phyloP scores from a whole-genome alignment of 1,140 invertebrate species.

The Araneus ventricosus region DNA sequence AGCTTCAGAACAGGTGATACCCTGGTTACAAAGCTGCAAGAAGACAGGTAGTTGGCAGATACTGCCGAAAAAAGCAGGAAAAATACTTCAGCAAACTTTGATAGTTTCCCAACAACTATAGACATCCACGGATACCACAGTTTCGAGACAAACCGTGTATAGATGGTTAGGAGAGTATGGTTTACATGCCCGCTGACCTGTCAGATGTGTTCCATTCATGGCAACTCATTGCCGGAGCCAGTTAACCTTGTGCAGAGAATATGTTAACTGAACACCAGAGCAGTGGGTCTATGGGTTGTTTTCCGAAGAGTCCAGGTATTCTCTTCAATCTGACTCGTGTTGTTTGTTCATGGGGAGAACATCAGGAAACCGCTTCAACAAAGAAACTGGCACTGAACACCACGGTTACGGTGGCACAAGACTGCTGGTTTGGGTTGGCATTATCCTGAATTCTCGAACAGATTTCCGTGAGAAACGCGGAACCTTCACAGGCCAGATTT shows the following conservation, averaged over 20 bases:
- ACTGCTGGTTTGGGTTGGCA: neutral
- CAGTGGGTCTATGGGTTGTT: neutral
- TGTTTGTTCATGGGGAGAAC: neutral
- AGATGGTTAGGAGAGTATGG: too few relatives aligned
- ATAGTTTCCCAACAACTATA: too few relatives aligned
- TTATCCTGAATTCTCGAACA: neutral
- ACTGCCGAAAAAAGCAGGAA: too few relatives aligned
- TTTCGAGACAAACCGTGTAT: too few relatives aligned
- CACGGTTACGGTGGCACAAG: neutral
- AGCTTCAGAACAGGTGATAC: too few relatives aligned
- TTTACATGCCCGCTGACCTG: too few relatives aligned
- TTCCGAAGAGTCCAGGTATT: neutral
- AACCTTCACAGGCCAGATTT: neutral
- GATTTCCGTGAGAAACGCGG: neutral
- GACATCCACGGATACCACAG: too few relatives aligned
- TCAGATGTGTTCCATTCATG: too few relatives aligned
- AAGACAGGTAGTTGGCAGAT: too few relatives aligned
- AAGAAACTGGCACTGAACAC: neutral
- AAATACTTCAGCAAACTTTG: too few relatives aligned
- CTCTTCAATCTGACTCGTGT: neutral
- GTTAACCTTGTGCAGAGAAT: neutral
- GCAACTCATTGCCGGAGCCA: neutral
- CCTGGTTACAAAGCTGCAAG: too few relatives aligned
- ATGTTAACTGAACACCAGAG: neutral
- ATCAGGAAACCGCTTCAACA: neutral